Evolutionary conservation across 35 echinoderm and acorn worm species (phyloP), one percentile per base, ranked within the genome.

Genomic region (Eucidaris tribuloides): DNA sequence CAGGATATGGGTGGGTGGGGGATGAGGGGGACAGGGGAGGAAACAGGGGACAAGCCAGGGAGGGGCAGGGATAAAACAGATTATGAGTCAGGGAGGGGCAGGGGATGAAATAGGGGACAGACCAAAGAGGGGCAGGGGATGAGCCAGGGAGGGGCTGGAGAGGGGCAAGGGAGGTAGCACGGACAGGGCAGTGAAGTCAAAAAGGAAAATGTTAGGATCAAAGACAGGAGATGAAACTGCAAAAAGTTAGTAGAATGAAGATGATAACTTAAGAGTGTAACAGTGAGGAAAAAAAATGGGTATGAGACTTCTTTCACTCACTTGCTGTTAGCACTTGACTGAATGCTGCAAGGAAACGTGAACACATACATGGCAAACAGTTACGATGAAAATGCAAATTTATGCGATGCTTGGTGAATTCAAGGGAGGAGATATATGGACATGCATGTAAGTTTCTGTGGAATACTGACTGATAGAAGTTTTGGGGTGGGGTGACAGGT

Each of bases 311-410:
- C 37, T 42, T 38, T 22, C 81, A 93, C 91, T 93, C 85, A 93
- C 91, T 93, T 93, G 91, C 91, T 93, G 61, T 93, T 93, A 70
- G 85, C 87, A 76, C 91, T 86, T 45, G 91, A 93, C 70, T 78
- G 80, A 74, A 83, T 80, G 65, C 91, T 84, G 86, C 85, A 77
- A 65, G 35, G 29, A 72, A 18, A 44, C 44, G 65, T 22, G 31
- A 42, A 68, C 42, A 65, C 37, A 68, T 44, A 83, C 45, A 83
- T 64, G 36, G 30, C 61, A 64, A 34, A 32, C 61, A 64, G 37
- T 27, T 32, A 28, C 17, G n/a, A 64, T 32, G 37, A 32, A 27
- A 64, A 2, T 11, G 61, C 7, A 64, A 7, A 11, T 24, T 27
- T 27, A 25, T 5, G 25, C 6, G n/a, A 15, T 25, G 6, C 40